Evolutionary conservation across 2,797 vertebrate genomes (phyloP).

Genomic region (Crypturellus tataupa): DNA sequence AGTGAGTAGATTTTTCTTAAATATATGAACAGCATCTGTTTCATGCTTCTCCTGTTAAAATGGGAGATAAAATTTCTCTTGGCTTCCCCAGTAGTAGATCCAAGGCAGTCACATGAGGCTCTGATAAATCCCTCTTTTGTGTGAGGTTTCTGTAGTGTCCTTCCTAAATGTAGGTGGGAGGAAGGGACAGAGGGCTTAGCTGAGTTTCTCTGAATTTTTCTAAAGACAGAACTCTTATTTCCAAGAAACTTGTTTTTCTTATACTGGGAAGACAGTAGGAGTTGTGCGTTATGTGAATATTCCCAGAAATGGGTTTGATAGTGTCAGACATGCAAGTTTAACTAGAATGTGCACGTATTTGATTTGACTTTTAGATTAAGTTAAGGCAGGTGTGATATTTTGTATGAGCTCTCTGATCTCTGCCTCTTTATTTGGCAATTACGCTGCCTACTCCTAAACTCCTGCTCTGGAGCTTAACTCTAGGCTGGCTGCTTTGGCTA

Average conservation of each 20-base stretch:
- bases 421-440: background rate
- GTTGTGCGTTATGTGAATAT: conserved; percentile 32
- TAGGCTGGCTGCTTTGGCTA: background rate
- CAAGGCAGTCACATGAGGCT: background rate
- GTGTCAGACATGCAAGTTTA: conserved; percentile 54
- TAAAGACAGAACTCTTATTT: background rate
- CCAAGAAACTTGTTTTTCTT: conserved; percentile 16
- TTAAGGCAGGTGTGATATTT: background rate
- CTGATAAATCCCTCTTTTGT: background rate
- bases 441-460: background rate
- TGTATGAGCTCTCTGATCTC: background rate
- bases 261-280: conserved; percentile 5
- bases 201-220: background rate
- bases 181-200: background rate
- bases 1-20: conserved; percentile 16
- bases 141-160: background rate
- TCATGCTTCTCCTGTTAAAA: background rate
- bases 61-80: background rate
- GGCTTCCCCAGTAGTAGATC: background rate
- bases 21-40: background rate
- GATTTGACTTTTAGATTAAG: conserved; percentile 51
- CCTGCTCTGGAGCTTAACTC: background rate
- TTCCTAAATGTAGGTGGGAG: background rate
- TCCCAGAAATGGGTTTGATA: conserved; percentile 1
- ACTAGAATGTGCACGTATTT: conserved; percentile 32